A percentile compares a stretch with the other conserved stretches of the same genome.
Evolutionary conservation across 1,140 invertebrate genomes (phyloP).

Genomic region (Littorina saxatilis): DNA sequence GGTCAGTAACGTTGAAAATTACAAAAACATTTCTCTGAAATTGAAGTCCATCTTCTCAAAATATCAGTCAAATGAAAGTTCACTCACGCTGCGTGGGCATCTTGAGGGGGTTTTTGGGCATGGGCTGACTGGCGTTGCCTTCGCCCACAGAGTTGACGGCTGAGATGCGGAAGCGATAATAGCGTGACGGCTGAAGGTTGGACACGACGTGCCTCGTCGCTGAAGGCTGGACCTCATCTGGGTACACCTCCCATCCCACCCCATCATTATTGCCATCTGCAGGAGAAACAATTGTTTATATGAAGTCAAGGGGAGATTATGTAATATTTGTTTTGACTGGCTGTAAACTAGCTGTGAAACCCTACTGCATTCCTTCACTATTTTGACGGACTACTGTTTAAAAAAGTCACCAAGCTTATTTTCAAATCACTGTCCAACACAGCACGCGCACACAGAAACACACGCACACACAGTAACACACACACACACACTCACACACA

Average conservation of each 20-base stretch:
- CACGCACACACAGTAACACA: too few species aligned
- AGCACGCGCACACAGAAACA: too few species aligned
- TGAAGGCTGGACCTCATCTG: slow-evolving; percentile 89
- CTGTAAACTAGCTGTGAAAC: too few species aligned
- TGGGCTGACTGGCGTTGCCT: slow-evolving; percentile 91
- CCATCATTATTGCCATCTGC: slow-evolving; percentile 48
- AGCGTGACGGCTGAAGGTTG: slow-evolving; percentile 93
- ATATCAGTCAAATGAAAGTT: too few species aligned
- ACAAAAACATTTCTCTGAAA: too few species aligned
- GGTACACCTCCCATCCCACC: slow-evolving; percentile 87
- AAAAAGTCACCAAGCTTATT: too few species aligned
- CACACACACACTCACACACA: too few species aligned
- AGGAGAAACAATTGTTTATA: background rate
- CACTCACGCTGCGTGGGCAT: slow-evolving; percentile 94
- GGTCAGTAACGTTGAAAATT: too few species aligned
- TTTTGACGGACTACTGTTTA: too few species aligned
- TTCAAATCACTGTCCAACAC: too few species aligned
- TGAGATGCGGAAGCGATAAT: slow-evolving; percentile 96
- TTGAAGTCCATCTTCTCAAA: too few species aligned
- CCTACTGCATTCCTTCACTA: too few species aligned
- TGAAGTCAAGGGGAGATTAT: background rate
- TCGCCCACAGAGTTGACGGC: slow-evolving; percentile 95
- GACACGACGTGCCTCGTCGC: slow-evolving; percentile 85
- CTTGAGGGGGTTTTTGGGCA: slow-evolving; percentile 84
- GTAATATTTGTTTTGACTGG: background rate